Evolutionary conservation across 1,140 invertebrate species (phyloP), one percentile per base, ranked within the genome.

Genomic region (Lordiphosa mommai): DNA sequence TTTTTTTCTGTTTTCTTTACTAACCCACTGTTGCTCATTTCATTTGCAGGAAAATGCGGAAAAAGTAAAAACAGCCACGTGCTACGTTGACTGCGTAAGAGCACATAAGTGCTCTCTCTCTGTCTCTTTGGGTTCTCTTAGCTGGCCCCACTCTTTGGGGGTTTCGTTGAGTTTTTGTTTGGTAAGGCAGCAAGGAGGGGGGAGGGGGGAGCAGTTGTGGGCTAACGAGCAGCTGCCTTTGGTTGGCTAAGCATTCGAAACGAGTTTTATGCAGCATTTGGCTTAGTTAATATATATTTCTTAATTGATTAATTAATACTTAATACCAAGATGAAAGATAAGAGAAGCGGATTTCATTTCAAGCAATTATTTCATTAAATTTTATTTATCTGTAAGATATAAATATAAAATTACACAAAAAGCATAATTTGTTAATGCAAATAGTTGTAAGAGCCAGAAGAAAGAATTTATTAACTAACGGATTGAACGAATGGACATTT

Each of bases 121-220:
- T 73, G 51, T 71, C 66, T 37, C 4, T n/a, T 58, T 13, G 7
- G 13, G 4, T 13, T 34, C 44, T 27, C 60, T 27, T 64, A 6
- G 9, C 14, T 29, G 8, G 7, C 23, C 4, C 4, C 23, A 6
- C 23, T 27, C 23, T 27, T 27, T 4, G 4, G 71, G 20, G 20
- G n/a, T 50, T 84, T 72, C 77, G 77, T 76, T 82, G 12, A 84
- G 76, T 84, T 84, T 66, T 63, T 14, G 40, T 53, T 55, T 23
- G 20, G 10, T 41, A n/a, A n/a, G n/a, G n/a, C n/a, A n/a, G n/a
- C n/a, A n/a, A n/a, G n/a, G n/a, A n/a, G 38, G 37, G 47, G n/a
- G 17, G 14, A 13, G 29, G 14, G n/a, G 14, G 17, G 9, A 6
- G 12, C 10, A 48, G 32, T 16, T 3, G 29, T 7, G n/a, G 10